These are phyloP conservation scores for Microcebus ravelobensis DNA, from an alignment of 2,113 vertebrate species.

Conservation along the genomic window DNA sequence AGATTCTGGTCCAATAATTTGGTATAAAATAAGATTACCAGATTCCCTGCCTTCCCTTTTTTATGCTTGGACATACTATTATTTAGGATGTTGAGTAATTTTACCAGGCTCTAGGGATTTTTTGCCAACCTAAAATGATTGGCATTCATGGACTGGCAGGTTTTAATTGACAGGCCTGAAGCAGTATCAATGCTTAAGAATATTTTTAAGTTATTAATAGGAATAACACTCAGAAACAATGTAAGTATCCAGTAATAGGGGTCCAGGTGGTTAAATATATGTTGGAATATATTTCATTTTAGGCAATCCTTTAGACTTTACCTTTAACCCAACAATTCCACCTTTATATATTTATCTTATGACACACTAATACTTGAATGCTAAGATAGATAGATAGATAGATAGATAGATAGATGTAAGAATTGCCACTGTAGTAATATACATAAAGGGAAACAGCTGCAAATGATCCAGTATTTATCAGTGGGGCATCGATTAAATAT, in stretches of 20 bases:
- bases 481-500: no score
- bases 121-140: background rate
- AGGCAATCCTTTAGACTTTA: background rate
- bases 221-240: background rate
- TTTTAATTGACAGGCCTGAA: background rate
- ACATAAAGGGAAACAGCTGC: background rate
- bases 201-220: background rate
- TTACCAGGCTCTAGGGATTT: background rate
- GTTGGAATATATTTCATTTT: background rate
- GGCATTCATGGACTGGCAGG: background rate
- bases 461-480: background rate
- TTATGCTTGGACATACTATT: background rate
- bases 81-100: background rate
- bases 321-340: background rate
- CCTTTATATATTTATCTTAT: background rate
- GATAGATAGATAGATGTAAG: background rate
- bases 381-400: background rate
- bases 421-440: background rate
- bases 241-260: background rate
- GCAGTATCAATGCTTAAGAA: background rate
- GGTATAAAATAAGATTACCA: background rate
- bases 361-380: background rate
- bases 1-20: background rate
- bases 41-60: background rate
- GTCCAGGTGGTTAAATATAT: background rate